phyloP scores from a whole-genome alignment of 2,888 invertebrate species.

The Disparrhopalites patrizii region DNA sequence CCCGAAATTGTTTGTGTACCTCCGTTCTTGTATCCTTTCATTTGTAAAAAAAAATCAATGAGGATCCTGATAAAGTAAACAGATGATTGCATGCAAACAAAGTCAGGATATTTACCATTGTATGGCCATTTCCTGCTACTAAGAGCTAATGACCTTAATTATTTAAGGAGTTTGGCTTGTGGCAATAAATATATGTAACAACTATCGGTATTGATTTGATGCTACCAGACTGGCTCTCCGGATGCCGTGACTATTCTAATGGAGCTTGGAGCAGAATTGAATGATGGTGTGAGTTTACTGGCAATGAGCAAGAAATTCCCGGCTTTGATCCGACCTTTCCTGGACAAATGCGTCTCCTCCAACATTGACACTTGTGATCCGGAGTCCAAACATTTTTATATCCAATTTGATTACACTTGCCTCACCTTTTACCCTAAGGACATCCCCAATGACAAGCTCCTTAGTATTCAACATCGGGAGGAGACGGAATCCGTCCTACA shows the following conservation, averaged over 20 bases:
- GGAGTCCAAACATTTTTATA: slow-evolving; percentile 48
- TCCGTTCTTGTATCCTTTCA: too few species aligned
- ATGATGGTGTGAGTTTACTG: slow-evolving; percentile 46
- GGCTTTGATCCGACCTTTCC: slow-evolving; percentile 42
- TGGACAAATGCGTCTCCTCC: slow-evolving; percentile 48
- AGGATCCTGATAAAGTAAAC: too few species aligned
- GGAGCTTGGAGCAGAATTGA: slow-evolving; percentile 47
- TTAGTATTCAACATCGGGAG: slow-evolving; percentile 47
- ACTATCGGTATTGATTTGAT: too few species aligned
- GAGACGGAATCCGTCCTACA: slow-evolving; percentile 47
- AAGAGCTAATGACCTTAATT: too few species aligned
- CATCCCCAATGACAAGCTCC: slow-evolving; percentile 46
- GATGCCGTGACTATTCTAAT: slow-evolving; percentile 46
- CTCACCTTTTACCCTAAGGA: slow-evolving; percentile 48
- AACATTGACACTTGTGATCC: slow-evolving; percentile 48
- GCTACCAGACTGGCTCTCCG: slow-evolving; percentile 47
- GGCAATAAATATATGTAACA: too few species aligned
- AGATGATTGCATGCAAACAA: too few species aligned
- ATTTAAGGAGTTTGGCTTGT: too few species aligned
- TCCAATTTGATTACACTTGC: slow-evolving; percentile 49
- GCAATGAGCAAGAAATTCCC: slow-evolving; percentile 47
- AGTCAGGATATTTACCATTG: too few species aligned
- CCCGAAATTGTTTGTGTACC: too few species aligned
- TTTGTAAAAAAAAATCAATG: too few species aligned
- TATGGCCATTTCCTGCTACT: too few species aligned